Conservation (phyloP, 2,113 vertebrate genomes). For the Vanacampus margaritifer region DNA sequence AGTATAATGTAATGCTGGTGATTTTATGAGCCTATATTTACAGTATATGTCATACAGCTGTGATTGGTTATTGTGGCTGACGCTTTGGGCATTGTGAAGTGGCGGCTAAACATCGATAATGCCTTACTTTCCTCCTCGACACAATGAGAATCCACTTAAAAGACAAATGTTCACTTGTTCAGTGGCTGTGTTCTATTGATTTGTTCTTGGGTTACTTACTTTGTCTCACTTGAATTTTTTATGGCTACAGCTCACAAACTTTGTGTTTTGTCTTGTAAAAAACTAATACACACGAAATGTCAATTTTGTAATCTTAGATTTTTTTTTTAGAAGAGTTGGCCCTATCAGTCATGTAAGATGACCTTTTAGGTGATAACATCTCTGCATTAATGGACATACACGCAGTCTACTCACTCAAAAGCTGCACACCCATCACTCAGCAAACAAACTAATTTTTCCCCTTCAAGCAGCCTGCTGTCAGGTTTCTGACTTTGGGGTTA, state of each 20-base stretch:
- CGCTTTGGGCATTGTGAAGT: conserved; percentile 30
- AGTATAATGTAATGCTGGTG: background rate
- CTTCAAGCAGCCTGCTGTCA: conserved; percentile 63
- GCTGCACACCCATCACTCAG: background rate
- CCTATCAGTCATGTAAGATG: conserved; percentile 54
- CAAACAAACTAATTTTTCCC: conserved; percentile 8
- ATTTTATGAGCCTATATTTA: background rate
- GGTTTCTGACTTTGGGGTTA: conserved; percentile 73
- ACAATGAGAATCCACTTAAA: background rate
- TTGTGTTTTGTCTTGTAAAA: conserved; percentile 9
- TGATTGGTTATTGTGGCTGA: conserved; percentile 22
- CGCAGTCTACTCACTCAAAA: background rate
- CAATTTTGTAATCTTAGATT: conserved; percentile 7
- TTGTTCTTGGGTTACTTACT: conserved; percentile 25
- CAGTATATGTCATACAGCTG: background rate
- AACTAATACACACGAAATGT: conserved; percentile 7
- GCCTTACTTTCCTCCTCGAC: background rate
- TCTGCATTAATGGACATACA: background rate
- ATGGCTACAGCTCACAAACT: conserved; percentile 6
- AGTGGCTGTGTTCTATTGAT: conserved; percentile 21
- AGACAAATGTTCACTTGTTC: conserved; percentile 24
- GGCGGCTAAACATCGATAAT: background rate
- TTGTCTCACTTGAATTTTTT: background rate
- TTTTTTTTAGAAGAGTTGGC: conserved; percentile 25
- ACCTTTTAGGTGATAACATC: conserved; percentile 43